Base-by-base conservation (phyloP, 2,888 invertebrate species). In the Acleris holmiana region DNA sequence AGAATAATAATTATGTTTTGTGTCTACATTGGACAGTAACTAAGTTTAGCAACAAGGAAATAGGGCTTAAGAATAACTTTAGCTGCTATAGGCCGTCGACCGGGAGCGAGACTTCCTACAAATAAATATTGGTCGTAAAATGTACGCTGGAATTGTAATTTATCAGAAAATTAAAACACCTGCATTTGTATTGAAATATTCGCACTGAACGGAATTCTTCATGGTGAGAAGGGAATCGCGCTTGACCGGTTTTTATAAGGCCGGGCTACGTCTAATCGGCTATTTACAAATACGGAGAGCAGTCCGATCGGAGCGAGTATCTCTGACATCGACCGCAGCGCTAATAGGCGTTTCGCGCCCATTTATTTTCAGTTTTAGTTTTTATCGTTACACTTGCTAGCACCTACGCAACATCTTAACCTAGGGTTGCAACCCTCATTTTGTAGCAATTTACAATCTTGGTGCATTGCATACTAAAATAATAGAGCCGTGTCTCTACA, bases 321-420 rank as follows among this genome's bases (percentile, higher is more conserved):
- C 73, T 61, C 65, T 65, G 77, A 73, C 73, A 68, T 69, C 75
- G 72, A 77, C 76, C 74, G 72, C 79, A 71, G 68, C 71, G 76
- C 82, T 85, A 87, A 86, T 85, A 84, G 78, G 77, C 83, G 83
- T 80, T 84, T 83, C 79, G 78, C 78, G 76, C 79, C 79, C 73
- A 83, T 85, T 86, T 86, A 86, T 87, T 86, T 85, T 85, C 82
- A 85, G 79, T 86, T 85, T 85, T 77, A 82, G 81, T 87, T 89
- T 86, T 88, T 89, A 78, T 84, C 81, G 77, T 78, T 77, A 79
- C 80, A 85, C 76, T 83, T 79, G 76, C 79, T 82, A 79, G 83
- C 85, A 79, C 86, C 85, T 85, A 85, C 83, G 79, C 82, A 79
- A 79, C 78, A 76, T 76, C 69, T 68, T 75, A 75, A 71, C 72